A percentile compares a stretch with the other conserved stretches of the same genome.
Evolutionary conservation across 2,797 vertebrate genomes (phyloP).

Genomic region (Hydrocynus forskahlii): DNA sequence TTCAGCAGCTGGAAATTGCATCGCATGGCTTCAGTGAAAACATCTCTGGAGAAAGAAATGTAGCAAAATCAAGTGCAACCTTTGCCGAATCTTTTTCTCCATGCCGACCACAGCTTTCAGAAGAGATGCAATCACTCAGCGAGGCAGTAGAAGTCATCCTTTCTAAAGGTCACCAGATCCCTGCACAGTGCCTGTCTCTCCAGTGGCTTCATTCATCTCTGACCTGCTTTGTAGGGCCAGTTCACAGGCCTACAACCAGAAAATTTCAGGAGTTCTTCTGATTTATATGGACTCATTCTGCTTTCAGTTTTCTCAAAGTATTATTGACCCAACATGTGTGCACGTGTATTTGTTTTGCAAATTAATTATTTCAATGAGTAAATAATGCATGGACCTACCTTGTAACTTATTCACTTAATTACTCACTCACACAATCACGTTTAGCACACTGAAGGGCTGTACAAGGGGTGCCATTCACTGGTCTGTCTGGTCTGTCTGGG

Average conservation of each 20-base stretch:
- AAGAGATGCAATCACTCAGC: slow-evolving; percentile 70
- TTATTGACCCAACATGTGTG: background rate
- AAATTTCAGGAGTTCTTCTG: slow-evolving; percentile 6
- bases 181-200: slow-evolving; percentile 65
- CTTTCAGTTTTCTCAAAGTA: background rate
- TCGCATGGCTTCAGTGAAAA: slow-evolving; percentile 61
- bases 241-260: slow-evolving; percentile 8
- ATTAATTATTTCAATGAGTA: too few relatives aligned
- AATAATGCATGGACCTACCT: too few relatives aligned
- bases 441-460: too few relatives aligned
- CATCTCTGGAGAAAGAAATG: slow-evolving; percentile 58
- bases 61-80: slow-evolving; percentile 65
- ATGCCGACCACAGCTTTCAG: slow-evolving; percentile 53
- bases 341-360: too few relatives aligned
- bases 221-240: slow-evolving; percentile 59
- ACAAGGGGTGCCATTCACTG: too few relatives aligned
- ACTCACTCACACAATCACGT: too few relatives aligned
- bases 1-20: slow-evolving; percentile 75
- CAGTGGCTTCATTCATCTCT: slow-evolving; percentile 65
- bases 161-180: slow-evolving; percentile 61
- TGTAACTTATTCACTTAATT: too few relatives aligned
- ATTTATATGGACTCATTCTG: slow-evolving; percentile 2
- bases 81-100: slow-evolving; percentile 53
- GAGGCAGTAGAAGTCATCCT: slow-evolving; percentile 59
- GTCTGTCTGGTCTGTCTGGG: too few relatives aligned